Base-by-base conservation (phyloP, 2,113 vertebrate species). In the Eudorcas thomsonii region DNA sequence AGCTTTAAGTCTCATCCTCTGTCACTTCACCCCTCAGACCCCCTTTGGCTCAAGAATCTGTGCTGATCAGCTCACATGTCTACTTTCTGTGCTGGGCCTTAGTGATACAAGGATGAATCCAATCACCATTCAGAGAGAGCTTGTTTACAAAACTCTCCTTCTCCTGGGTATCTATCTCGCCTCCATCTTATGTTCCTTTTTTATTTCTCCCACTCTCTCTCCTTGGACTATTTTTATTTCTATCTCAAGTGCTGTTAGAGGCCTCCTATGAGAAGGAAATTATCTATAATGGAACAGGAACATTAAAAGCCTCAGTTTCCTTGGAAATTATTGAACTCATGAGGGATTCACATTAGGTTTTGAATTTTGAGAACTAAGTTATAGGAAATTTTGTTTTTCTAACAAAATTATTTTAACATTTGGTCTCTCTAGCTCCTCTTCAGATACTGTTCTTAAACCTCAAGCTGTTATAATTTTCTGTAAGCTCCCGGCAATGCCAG, bases 301-400 rank as follows among this genome's bases (percentile, higher is more conserved):
- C 91, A 91, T 95, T 98, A 98, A 97, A 98, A 97, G 86, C 94
- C 94, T 98, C 95, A 95, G 96, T 98, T 97, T 98, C 96, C 91
- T 98, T 97, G 91, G 80, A 98, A 98, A 98, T 98, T 91, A 98
- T 95, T 95, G 97, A 98, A 97, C 89, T 94, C 97, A 78, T 67
- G 80, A 97, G 93, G 86, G 82, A 62, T 92, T 97, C 93, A 81
- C 15, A 12, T 93, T 89, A 71, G 88, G 83, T 97, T 98, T 93
- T 93, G 52, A 94, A 96, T 98, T 96, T 91, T 80, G 43, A 96
- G 91, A 93, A 96, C n/a, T 77, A 93, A 91, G 33, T 84, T 96
- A 87, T 59, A 91, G 89, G 95, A 94, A 97, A 97, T 48, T 50
- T 89, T 87, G 50, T 78, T 97, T 98, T 96, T 67, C 67, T 87